Evolutionary conservation across 2,113 vertebrate genomes (phyloP).

Genomic region (Sarotherodon lohbergeri): DNA sequence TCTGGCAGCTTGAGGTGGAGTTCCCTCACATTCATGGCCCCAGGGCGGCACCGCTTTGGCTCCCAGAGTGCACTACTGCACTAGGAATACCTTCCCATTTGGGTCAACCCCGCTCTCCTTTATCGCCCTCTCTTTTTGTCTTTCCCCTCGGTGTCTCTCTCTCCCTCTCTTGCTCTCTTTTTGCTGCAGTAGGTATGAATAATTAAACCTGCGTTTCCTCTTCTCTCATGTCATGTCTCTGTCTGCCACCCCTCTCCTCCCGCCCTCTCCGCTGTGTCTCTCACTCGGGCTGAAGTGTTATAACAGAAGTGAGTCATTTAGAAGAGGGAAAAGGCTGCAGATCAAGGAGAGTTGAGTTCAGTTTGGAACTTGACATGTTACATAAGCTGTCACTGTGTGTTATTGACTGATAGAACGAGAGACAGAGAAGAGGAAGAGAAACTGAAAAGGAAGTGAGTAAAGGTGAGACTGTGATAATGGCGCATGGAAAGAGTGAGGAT

Average conservation of each 20-base stretch:
- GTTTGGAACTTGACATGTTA: conserved; percentile 66
- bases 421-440: conserved; percentile 3
- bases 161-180: conserved; percentile 1
- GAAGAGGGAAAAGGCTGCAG: conserved; percentile 60
- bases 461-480: conserved; percentile 42
- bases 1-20: conserved; percentile 40
- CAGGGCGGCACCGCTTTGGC: conserved; percentile 28
- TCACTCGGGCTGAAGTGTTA: conserved; percentile 65
- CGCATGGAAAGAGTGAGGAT: not conserved
- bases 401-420: conserved; percentile 53
- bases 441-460: conserved; percentile 3
- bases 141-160: not conserved
- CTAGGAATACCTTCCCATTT: conserved; percentile 58
- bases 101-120: conserved; percentile 37
- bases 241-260: conserved; percentile 51
- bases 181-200: conserved; percentile 68
- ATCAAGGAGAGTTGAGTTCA: conserved; percentile 66
- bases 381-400: conserved; percentile 67
- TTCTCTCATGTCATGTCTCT: conserved; percentile 61
- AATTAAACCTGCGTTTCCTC: conserved; percentile 67
- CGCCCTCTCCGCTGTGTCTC: conserved; percentile 50
- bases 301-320: conserved; percentile 76
- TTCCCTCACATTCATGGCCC: conserved; percentile 56
- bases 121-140: not conserved
- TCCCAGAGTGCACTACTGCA: conserved; percentile 51